Evolutionary conservation across 1,140 invertebrate genomes (phyloP), one percentile per base, ranked within the genome.

Genomic region (Limonius californicus): DNA sequence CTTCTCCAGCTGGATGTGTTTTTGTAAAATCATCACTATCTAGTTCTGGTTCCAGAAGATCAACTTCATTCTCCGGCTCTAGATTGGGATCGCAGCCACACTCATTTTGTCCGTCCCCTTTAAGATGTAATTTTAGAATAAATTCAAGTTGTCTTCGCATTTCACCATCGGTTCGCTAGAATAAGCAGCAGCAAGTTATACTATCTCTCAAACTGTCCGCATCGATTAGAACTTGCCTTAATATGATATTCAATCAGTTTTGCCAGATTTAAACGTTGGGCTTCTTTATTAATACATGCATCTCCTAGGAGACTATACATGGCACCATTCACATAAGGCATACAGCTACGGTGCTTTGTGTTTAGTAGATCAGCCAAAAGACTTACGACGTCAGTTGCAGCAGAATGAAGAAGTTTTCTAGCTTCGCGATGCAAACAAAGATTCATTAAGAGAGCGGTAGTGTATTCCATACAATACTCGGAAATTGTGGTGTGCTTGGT

Each of bases 301-400:
- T 59, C 56, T 9, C 14, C 45, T 21, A 63, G 42, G 4, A 63
- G 11, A 45, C 56, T 59, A 14, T 54, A 63, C 32, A 63, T 59
- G 0, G 62, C 45, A 8, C 62, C 62, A 43, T 63, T 63, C 3
- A 63, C n/a, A 35, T 63, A 63, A 1, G 57, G 35, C 14, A 63
- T 19, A 53, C 56, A 63, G 16, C 11, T n/a, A 1, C 35, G 14
- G 12, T 43, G 35, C 2, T 30, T 32, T 11, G 35, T 14, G 8
- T 53, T 14, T 12, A 61, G 18, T 8, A 63, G 16, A 14, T 50
- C 16, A 11, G 35, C 50, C 12, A 54, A 21, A 6, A 63, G 15
- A n/a, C 30, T 42, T 2, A 63, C 27, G n/a, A 54, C 19, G 8
- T 57, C 55, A 32, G 15, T 57, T 7, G 57, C 3, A 19, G 18